Base-by-base conservation (phyloP, 2,113 vertebrate species). In the Halichoerus grypus region DNA sequence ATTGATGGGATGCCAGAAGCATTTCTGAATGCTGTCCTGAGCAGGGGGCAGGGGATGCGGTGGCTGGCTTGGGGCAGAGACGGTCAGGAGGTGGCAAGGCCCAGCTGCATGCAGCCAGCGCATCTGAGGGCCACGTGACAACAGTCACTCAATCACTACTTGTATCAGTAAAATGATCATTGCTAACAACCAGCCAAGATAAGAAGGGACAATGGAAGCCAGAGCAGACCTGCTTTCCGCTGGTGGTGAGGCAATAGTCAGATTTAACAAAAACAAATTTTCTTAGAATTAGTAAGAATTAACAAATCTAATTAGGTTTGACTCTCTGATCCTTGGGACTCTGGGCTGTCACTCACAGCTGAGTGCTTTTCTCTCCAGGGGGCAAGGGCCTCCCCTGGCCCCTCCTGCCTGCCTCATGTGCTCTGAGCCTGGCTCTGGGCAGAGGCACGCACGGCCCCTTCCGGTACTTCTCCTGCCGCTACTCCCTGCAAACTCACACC, bases 201-300 rank as follows among this genome's bases (percentile, higher is more conserved):
- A 18, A 61, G 67, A 7, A 19, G 24, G 5, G 11, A 10, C 1
- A 18, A 36, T 19, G 39, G 21, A n/a, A 85, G 28, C 33, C 71
- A 96, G 63, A 22, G n/a, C 79, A 87, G 63, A 61, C 26, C 36
- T 53, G 42, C 22, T 16, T 84, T 94, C 57, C 80, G 49, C 42
- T 10, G 13, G 42, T 53, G 39, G 88, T 84, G 8, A 72, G 79
- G 63, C 21, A 69, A 22, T 12, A 69, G 65, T 55, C 16, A 90
- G 61, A 33, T 90, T 84, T 76, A 61, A 84, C 71, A 42, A 36
- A 87, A 88, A 81, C 16, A 46, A 61, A 36, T 69, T 31, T 19
- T 74, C 28, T 87, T 67, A 84, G 61, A 80, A 88, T 83, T 80
- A 93, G 16, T 53, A 59, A 94, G 80, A 90, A 92, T 49, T 67